phyloP scores from a whole-genome alignment of 1,140 invertebrate species.

The Lepidostoma basale region DNA sequence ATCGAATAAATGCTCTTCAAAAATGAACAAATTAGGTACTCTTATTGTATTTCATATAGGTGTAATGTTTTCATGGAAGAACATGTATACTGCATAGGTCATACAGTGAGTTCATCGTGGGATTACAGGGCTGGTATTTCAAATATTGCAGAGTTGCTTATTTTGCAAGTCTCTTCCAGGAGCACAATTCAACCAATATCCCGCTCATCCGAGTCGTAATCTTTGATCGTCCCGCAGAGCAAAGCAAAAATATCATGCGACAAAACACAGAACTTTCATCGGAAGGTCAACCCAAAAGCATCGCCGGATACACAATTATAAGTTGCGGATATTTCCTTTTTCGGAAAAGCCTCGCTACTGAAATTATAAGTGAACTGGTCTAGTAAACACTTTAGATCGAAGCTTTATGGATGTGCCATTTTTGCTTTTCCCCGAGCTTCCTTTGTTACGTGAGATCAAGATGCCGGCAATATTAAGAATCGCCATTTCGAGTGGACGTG shows the following conservation, averaged over 20 bases:
- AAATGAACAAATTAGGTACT: too few relatives aligned
- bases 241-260: background rate
- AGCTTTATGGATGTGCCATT: conserved; percentile 36
- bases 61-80: too few relatives aligned
- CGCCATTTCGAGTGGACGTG: conserved; percentile 20
- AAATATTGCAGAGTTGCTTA: conserved; percentile 2
- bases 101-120: too few relatives aligned
- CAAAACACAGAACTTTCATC: too few relatives aligned
- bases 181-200: conserved; percentile 12
- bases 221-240: conserved; percentile 8
- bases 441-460: conserved; percentile 34
- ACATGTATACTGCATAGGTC: too few relatives aligned
- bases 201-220: background rate
- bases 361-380: background rate
- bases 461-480: conserved; percentile 39
- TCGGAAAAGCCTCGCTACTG: background rate
- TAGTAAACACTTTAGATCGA: conserved; percentile 2
- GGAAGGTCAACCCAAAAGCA: too few relatives aligned
- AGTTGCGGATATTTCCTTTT: background rate
- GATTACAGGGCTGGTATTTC: background rate
- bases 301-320: too few relatives aligned
- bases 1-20: too few relatives aligned
- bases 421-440: conserved; percentile 33
- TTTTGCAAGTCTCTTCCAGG: background rate
- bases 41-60: too few relatives aligned